These are phyloP conservation scores for Stenodera caucasica DNA, from an alignment of 2,888 invertebrate genomes.

Conservation along the genomic window DNA sequence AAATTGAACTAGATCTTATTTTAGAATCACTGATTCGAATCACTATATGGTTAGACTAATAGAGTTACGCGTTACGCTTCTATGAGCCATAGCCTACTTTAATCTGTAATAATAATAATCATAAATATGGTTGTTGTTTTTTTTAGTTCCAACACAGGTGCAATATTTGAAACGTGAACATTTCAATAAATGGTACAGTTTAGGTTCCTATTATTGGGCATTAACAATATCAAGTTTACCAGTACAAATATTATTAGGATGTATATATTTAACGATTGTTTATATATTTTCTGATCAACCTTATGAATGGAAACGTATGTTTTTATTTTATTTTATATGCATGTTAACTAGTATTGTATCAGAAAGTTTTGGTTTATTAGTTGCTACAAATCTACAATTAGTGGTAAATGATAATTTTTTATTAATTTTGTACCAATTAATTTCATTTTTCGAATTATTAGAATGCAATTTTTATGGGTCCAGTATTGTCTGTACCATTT, in stretches of 20 bases:
- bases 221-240: constrained; percentile 73
- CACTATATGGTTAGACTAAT: too few species aligned
- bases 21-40: too few species aligned
- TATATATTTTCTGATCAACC: constrained; percentile 79
- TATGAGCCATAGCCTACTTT: too few species aligned
- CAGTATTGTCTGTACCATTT: constrained; percentile 82
- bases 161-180: constrained; percentile 77
- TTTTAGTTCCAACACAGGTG: constrained; percentile 78
- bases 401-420: constrained; percentile 65
- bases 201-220: constrained; percentile 79
- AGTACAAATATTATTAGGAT: constrained; percentile 67
- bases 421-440: too few species aligned
- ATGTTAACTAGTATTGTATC: constrained; percentile 74
- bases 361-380: constrained; percentile 75
- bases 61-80: too few species aligned
- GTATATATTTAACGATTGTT: constrained; percentile 70
- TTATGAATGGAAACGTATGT: constrained; percentile 66
- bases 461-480: constrained; percentile 90
- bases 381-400: constrained; percentile 73
- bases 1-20: too few species aligned
- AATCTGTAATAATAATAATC: too few species aligned
- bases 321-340: constrained; percentile 71
- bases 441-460: constrained; percentile 49
- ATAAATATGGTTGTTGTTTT: constrained; percentile 11
- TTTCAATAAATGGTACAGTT: constrained; percentile 82